Evolutionary conservation across 2,113 vertebrate genomes (phyloP), one percentile per base, ranked within the genome.

Genomic region (Tauraco erythrolophus): DNA sequence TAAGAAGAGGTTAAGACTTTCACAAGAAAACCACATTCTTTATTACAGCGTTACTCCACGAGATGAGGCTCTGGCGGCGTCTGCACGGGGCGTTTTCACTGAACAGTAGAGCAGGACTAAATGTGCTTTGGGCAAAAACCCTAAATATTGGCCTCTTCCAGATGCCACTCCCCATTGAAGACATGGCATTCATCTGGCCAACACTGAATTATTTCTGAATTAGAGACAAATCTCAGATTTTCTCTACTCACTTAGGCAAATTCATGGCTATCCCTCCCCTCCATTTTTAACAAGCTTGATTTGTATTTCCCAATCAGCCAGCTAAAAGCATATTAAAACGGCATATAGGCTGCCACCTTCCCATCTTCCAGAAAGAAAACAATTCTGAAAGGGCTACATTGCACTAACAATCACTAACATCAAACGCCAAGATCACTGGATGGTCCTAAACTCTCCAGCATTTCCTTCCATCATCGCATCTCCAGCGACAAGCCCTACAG

Each of bases 131-230:
- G 83, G 68, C 37, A 95, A 96, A 96, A 94, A 80, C 95, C 94
- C 95, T 96, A 96, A 94, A 96, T 95, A 96, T 93, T 97, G 96
- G 61, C 92, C 95, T 95, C 80, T 85, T 97, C 90, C 91, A 85
- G 85, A 15, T 94, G 62, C 60, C 89, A 76, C 54, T 74, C 71
- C 62, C 46, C 1, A 0, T 2, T 81, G 70, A 41, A 92, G 48
- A 82, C 16, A 66, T 5, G 28, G 41, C 48, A 76, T 41, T 64
- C 45, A 23, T 21, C 68, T 91, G 74, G 70, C 56, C 58, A 71
- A 23, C 31, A 43, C 0, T 45, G 61, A 88, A 62, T 69, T 41
- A 48, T 51, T 94, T 90, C 48, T 54, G 48, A 74, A 57, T 71
- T 82, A 43, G 35, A 77, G 68, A 66, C 51, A 78, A 66, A 79